These are phyloP conservation scores for Nothura maculosa DNA, from an alignment of 2,797 vertebrate genomes.

Conservation along the genomic window DNA sequence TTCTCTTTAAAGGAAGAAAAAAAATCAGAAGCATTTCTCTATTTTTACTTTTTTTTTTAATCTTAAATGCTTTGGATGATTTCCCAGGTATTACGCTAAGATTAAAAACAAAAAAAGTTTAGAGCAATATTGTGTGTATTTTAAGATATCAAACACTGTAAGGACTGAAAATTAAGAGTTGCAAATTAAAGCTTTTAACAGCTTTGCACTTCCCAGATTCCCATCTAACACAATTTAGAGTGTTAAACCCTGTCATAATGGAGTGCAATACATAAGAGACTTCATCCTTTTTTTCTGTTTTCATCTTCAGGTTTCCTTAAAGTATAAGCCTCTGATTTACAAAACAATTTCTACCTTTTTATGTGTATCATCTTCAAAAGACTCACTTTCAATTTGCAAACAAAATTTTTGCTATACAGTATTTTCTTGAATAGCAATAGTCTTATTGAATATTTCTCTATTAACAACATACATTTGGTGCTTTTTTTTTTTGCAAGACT, in stretches of 20 bases:
- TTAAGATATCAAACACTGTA: not conserved
- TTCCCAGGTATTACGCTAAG: not conserved
- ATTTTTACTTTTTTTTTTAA: not conserved
- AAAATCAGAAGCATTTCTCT: not conserved
- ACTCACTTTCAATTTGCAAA: not conserved
- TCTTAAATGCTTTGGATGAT: not conserved
- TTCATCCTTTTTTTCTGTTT: not conserved
- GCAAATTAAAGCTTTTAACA: conserved; percentile 12
- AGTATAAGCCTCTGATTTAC: not conserved
- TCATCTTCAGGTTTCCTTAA: conserved; percentile 7
- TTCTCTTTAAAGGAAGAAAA: not conserved
- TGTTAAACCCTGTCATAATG: not conserved
- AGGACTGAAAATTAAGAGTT: not conserved
- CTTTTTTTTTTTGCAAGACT: not conserved
- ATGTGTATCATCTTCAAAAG: not conserved
- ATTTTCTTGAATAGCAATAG: not conserved
- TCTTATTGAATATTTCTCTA: not conserved
- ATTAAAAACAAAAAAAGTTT: not conserved
- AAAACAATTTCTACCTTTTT: not conserved
- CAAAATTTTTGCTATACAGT: not conserved
- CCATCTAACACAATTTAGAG: not conserved
- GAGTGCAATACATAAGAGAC: not conserved
- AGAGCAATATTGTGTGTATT: not conserved
- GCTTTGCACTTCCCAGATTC: conserved; percentile 20
- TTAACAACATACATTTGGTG: not conserved